phyloP scores from a whole-genome alignment of 2,797 vertebrate species.

The Arrhamphus sclerolepis region DNA sequence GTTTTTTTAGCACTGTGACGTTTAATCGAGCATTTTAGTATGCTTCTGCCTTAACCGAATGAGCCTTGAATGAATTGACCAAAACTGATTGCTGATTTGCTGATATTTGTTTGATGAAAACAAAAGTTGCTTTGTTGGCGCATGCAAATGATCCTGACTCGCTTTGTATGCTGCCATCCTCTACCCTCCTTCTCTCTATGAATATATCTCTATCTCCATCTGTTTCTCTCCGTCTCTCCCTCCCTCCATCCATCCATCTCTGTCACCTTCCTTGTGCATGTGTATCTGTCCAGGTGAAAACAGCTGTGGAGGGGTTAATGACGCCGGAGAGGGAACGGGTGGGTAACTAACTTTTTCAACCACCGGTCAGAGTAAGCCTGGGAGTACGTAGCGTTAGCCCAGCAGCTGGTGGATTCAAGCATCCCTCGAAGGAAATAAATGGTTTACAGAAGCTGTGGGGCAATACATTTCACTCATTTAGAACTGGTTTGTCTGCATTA shows the following conservation, averaged over 20 bases:
- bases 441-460: background rate
- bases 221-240: slow-evolving; percentile 11
- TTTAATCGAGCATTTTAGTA: slow-evolving; percentile 41
- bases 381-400: background rate
- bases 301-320: slow-evolving; percentile 85
- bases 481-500: too few relatives aligned
- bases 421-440: background rate
- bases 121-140: slow-evolving; percentile 61
- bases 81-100: slow-evolving; percentile 60
- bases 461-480: too few relatives aligned
- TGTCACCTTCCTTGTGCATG: slow-evolving; percentile 82
- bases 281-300: slow-evolving; percentile 88
- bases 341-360: slow-evolving; percentile 74
- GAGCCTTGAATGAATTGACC: slow-evolving; percentile 63
- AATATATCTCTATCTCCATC: slow-evolving; percentile 14
- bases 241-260: slow-evolving; percentile 47
- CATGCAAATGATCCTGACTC: slow-evolving; percentile 75
- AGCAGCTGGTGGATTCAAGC: slow-evolving; percentile 40
- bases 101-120: slow-evolving; percentile 68
- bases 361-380: slow-evolving; percentile 46
- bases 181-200: slow-evolving; percentile 18
- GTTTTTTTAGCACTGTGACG: slow-evolving; percentile 41
- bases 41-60: slow-evolving; percentile 75
- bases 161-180: slow-evolving; percentile 70
- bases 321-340: slow-evolving; percentile 81